A percentile compares a stretch with the other conserved stretches of the same genome.
phyloP scores from a whole-genome alignment of 37 sponge, comb jelly and placozoan species.

The Hormiphora californensis region DNA sequence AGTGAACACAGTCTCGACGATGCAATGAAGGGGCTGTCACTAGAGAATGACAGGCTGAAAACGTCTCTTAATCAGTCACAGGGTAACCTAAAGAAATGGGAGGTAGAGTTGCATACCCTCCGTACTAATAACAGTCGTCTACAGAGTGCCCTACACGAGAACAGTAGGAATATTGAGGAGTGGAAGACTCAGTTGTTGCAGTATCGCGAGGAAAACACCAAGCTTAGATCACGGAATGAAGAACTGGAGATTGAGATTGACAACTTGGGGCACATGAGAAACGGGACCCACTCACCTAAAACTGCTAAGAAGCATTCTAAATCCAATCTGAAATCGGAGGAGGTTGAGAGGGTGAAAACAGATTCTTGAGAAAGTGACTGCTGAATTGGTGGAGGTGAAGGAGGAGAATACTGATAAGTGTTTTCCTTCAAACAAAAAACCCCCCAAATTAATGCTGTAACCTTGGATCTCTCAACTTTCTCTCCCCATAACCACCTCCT shows the following conservation, averaged over 20 bases:
- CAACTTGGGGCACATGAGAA: not conserved
- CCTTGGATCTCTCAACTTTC: too few species aligned
- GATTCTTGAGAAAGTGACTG: conserved; percentile 24
- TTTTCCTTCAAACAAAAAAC: too few species aligned
- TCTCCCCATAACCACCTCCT: too few species aligned
- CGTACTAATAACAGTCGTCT: conserved; percentile 73
- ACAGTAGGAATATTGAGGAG: conserved; percentile 70
- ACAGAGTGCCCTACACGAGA: conserved; percentile 77
- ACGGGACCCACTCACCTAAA: conserved; percentile 4
- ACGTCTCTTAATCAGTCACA: conserved; percentile 8
- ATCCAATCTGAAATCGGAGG: not conserved
- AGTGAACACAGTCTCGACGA: not conserved
- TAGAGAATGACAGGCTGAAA: conserved; percentile 18
- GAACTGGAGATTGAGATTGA: conserved; percentile 30
- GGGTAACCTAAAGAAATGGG: conserved; percentile 81
- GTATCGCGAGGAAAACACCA: conserved; percentile 74
- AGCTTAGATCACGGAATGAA: conserved; percentile 53
- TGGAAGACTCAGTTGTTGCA: conserved; percentile 79
- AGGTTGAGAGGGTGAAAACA: conserved; percentile 30
- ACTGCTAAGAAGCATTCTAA: not conserved
- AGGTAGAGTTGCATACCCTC: conserved; percentile 78
- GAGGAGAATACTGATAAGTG: conserved; percentile 32
- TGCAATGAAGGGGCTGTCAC: not conserved
- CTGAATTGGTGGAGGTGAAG: conserved; percentile 3
- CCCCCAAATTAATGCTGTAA: too few species aligned